These are phyloP conservation scores for Halcyon senegalensis DNA, from an alignment of 2,113 vertebrate genomes.

Conservation along the genomic window DNA sequence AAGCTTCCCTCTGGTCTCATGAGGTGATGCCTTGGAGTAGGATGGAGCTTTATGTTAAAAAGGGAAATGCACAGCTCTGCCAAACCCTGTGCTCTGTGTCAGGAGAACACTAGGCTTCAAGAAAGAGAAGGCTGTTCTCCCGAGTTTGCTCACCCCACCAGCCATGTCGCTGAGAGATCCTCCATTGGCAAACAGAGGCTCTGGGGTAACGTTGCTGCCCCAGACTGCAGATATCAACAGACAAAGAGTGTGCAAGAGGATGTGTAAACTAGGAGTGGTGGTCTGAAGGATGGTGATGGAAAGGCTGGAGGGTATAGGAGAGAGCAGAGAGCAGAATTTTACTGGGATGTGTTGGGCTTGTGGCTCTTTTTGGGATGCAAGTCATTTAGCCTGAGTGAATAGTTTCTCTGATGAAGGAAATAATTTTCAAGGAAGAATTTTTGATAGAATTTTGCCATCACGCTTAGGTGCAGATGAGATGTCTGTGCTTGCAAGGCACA, in stretches of 20 bases:
- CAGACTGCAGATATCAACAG: neutral
- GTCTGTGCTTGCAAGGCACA: neutral
- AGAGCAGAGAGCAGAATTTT: neutral
- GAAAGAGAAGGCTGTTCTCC: neutral
- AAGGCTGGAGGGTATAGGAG: neutral
- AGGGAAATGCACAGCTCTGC: neutral
- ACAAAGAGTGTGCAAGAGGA: fast-evolving
- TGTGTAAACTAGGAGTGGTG: neutral
- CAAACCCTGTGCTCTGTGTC: neutral
- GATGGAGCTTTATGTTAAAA: neutral
- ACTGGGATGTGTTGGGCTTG: neutral
- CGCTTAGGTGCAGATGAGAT: neutral
- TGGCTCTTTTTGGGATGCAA: fast-evolving
- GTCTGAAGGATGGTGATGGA: neutral
- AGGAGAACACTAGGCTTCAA: neutral
- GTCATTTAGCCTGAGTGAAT: neutral
- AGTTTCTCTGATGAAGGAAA: neutral
- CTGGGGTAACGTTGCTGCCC: neutral
- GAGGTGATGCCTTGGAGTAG: neutral
- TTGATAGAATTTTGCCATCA: neutral
- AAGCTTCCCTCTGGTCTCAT: neutral
- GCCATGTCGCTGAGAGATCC: fast-evolving
- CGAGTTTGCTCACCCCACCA: neutral
- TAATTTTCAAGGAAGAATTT: neutral
- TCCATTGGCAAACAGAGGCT: neutral